A percentile compares a stretch with the other conserved stretches of the same genome.
Evolutionary conservation across 30 jellyfish, hydroid and myxozoan genomes (phyloP).

Genomic region (Aurelia coerulea): DNA sequence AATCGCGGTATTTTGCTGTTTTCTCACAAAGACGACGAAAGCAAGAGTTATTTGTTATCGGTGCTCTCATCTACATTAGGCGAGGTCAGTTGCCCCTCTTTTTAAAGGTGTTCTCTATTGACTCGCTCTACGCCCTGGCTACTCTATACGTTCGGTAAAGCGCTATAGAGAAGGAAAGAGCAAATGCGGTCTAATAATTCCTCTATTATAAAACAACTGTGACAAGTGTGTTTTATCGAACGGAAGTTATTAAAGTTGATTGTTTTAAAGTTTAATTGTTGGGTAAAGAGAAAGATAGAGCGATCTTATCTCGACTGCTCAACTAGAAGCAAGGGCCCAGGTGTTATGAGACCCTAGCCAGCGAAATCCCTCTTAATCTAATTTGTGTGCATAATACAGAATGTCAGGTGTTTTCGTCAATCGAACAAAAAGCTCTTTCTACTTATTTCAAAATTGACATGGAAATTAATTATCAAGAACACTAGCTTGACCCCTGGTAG

Average conservation of each 20-base stretch:
- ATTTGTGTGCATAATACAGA: constrained; percentile 52
- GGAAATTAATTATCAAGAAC: constrained; percentile 51
- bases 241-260: not conserved
- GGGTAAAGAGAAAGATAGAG: not conserved
- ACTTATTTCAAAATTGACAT: constrained; percentile 42
- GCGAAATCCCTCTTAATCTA: constrained; percentile 51
- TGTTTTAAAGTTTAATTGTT: not conserved
- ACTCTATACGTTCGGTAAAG: no score
- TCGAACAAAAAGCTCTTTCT: constrained; percentile 46
- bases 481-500: constrained; percentile 61
- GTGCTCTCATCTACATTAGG: no score
- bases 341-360: constrained; percentile 46
- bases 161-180: no score
- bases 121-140: no score
- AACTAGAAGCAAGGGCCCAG: constrained; percentile 39
- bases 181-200: not conserved
- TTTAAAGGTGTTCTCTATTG: no score
- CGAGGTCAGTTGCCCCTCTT: no score
- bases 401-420: constrained; percentile 60
- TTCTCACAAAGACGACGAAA: no score
- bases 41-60: no score
- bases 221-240: not conserved
- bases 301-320: not conserved
- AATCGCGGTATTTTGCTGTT: no score
- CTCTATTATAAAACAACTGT: not conserved